Evolutionary conservation across 2,888 invertebrate genomes (phyloP).

Genomic region (Adelphocoris suturalis): DNA sequence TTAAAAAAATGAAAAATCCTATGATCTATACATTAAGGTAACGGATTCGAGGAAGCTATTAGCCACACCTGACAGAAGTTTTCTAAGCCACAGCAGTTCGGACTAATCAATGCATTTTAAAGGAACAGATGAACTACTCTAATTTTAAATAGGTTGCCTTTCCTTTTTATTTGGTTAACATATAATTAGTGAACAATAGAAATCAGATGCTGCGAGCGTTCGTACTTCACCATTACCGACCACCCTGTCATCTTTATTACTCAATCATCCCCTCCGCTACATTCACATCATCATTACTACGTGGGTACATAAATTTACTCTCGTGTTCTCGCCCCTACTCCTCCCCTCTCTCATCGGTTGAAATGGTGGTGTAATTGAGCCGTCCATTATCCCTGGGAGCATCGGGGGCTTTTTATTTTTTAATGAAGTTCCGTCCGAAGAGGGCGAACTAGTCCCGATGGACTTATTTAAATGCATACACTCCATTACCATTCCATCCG

Average conservation of each 20-base stretch:
- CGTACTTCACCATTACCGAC: too few relatives aligned
- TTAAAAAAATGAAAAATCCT: too few relatives aligned
- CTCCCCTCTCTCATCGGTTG: neutral
- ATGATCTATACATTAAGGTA: too few relatives aligned
- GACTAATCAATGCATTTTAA: too few relatives aligned
- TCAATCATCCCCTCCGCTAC: neutral
- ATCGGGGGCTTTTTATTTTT: constrained; percentile 34
- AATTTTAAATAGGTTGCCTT: too few relatives aligned
- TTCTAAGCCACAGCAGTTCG: too few relatives aligned
- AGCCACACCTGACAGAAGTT: too few relatives aligned
- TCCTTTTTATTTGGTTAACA: too few relatives aligned
- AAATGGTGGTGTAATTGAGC: constrained; percentile 25
- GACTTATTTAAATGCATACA: constrained; percentile 33
- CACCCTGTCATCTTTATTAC: neutral
- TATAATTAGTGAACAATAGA: too few relatives aligned
- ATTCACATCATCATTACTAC: neutral
- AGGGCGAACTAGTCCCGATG: constrained; percentile 5
- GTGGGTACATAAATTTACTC: constrained; percentile 1
- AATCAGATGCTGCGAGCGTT: too few relatives aligned
- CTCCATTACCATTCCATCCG: constrained; percentile 4
- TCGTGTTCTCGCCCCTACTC: neutral
- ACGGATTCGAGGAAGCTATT: too few relatives aligned
- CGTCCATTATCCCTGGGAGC: constrained; percentile 6
- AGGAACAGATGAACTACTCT: too few relatives aligned
- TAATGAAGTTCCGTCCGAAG: constrained; percentile 21